Base-by-base conservation (phyloP, 2,797 vertebrate species). In the Gila robusta region DNA sequence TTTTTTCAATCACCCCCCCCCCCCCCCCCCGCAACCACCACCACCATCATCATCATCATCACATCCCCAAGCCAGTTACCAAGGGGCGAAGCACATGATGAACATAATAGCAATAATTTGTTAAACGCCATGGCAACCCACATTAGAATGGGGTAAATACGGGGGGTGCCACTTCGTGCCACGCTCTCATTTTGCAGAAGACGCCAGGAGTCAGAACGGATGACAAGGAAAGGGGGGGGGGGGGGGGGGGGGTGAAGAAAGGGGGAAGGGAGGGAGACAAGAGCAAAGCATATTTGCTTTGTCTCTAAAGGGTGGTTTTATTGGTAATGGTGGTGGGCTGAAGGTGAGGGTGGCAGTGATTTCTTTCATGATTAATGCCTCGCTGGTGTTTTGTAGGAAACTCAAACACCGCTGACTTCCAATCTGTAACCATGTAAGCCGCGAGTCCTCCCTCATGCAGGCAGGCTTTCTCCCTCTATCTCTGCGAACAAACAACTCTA, bases 101-200 rank as follows among this genome's bases (percentile, higher is more conserved):
- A 98, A 98, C 96, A 97, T 99, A 99, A 99, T 99, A 99, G 98
- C 97, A 98, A 99, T 99, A 99, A 99, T 99, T 99, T 99, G 97
- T 98, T 98, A 99, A 99, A 99, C 97, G 97, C 98, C 98, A 99
- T 99, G 98, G 98, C 98, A 99, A 99, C 98, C 96, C 96, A 97
- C 96, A 97, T 98, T 97, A 97, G 97, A 97, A 97, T 96, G 96
- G 97, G 97, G 96, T 95, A 96, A 96, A 96, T 96, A 96, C 94
- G 94, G 94, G 95, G 94, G 96, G 96, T 96, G 95, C 95, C 84
- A 74, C 96, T 96, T 96, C 95, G 97, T 96, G 95, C 93, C 94
- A 98, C 96, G 96, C 96, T 97, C 96, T 97, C 96, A 96, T 98
- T 98, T 97, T 96, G 90, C 95, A 96, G 95, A 96, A 96, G 96